Base-by-base conservation (phyloP, 2,113 vertebrate genomes). In the Rutilus rutilus region DNA sequence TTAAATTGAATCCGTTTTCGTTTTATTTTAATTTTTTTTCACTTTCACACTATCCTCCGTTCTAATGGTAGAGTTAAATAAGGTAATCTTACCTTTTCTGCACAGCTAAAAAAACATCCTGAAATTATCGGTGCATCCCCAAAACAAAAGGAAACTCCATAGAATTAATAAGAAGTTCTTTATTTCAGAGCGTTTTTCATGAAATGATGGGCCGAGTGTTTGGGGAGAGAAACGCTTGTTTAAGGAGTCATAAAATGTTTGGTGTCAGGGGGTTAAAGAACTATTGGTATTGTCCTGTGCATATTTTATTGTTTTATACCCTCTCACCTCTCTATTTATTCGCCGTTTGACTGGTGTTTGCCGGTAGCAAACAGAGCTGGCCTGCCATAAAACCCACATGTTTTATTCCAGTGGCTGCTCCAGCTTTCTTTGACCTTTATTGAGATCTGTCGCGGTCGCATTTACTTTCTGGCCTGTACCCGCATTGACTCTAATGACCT, bases 291-390 rank as follows among this genome's bases (percentile, higher is more conserved):
- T 89, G 90, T 90, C 89, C 85, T 87, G 87, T 95, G 94, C 93
- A 93, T 94, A 94, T 96, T 96, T 96, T 96, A 95, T 96, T 95
- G 93, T 91, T 95, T 95, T 94, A 94, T 93, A 91, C 91, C 92
- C 88, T 83, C 87, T 91, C 93, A 92, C 93, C 93, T 92, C 92
- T 91, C 93, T 94, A 95, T 93, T 92, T 92, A 80, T 79, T 92
- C 90, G 23, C 91, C 89, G 91, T 96, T 95, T 95, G 95, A 95
- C 93, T 93, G 92, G 84, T 91, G 90, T 95, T 96, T 95, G 93
- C 91, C 91, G 93, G 94, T 92, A 94, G 93, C 95, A 95, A 96
- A 96, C 93, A 87, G 93, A 94, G 89, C 92, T 94, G 94, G 93
- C 93, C 94, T 91, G 86, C 88, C 93, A 94, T 95, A 94, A 96